Base-by-base conservation (phyloP, 2,888 invertebrate genomes). In the Ennomos fuscantarius region DNA sequence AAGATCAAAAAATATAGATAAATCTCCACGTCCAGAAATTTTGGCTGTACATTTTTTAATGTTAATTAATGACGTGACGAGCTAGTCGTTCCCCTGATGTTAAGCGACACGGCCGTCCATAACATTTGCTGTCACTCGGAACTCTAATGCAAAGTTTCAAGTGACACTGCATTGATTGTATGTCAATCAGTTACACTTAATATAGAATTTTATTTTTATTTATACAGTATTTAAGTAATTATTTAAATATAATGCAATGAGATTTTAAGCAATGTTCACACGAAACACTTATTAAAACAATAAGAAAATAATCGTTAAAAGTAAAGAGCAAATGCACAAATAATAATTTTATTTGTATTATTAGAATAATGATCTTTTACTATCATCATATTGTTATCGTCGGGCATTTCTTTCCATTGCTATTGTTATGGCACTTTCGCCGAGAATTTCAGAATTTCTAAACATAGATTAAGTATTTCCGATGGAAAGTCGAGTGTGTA, bases 341-440 rank as follows among this genome's bases (percentile, higher is more conserved):
- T 45, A 36, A 36, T 36, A 10, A 31, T 46, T 31, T 12, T 32
- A 32, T 8, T 11, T 43, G 32, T n/a, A 32, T 43, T 43, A 32
- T 24, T 24, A 24, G 10, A 48, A 39, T 39, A 39, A 33, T 48
- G 10, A 3, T 9, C 10, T 35, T 37, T 24, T 37, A 37, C 3
- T 31, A 12, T 46, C 24, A 12, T 8, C 6, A n/a, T 34, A 31
- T 45, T 35, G 45, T 42, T 42, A 45, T 36, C 10, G 24, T 31
- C 11, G 12, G n/a, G 6, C 46, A 37, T 46, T 34, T 46, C 8
- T 13, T 46, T 46, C 35, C 41, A 46, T 36, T 32, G 36, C 9
- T 46, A 46, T 46, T n/a, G 48, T 49, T 44, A 43, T 34, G 9
- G 15, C 12, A 24, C 49, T 49, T 55, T 55, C 39, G 12, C 5